These are phyloP conservation scores for Alloscopus bannaensis DNA, from an alignment of 2,888 invertebrate genomes.

Conservation along the genomic window DNA sequence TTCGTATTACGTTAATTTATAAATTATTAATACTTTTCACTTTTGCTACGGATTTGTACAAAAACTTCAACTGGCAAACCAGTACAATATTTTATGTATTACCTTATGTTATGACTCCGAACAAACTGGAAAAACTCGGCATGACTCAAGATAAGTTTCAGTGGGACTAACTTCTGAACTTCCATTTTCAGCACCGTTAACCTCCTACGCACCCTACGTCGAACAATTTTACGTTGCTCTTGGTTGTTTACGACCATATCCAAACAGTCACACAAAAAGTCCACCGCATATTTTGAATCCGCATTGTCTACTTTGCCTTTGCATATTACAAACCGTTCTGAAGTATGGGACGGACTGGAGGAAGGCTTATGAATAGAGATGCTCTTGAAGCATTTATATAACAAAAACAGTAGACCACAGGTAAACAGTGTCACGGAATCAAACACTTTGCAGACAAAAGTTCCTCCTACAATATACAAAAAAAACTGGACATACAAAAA, in stretches of 20 bases:
- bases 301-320: constrained; percentile 46
- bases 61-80: no score
- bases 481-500: background rate
- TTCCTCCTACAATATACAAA: constrained; percentile 38
- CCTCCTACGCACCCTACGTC: constrained; percentile 30
- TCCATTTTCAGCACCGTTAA: constrained; percentile 41
- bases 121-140: constrained; percentile 51
- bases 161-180: constrained; percentile 42
- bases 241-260: constrained; percentile 56
- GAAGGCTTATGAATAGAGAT: constrained; percentile 50
- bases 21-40: background rate
- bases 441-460: constrained; percentile 46
- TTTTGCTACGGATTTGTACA: background rate
- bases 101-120: constrained; percentile 48
- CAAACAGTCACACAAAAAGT: constrained; percentile 44
- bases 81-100: background rate
- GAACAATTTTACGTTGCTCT: constrained; percentile 49
- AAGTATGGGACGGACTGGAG: constrained; percentile 24
- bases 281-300: constrained; percentile 31
- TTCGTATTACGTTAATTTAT: background rate
- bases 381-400: constrained; percentile 52
- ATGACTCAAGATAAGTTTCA: constrained; percentile 43
- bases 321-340: constrained; percentile 52
- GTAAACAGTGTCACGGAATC: constrained; percentile 51
- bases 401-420: constrained; percentile 38